Evolutionary conservation across 2,113 vertebrate genomes (phyloP).

Genomic region (Trachemys scripta): DNA sequence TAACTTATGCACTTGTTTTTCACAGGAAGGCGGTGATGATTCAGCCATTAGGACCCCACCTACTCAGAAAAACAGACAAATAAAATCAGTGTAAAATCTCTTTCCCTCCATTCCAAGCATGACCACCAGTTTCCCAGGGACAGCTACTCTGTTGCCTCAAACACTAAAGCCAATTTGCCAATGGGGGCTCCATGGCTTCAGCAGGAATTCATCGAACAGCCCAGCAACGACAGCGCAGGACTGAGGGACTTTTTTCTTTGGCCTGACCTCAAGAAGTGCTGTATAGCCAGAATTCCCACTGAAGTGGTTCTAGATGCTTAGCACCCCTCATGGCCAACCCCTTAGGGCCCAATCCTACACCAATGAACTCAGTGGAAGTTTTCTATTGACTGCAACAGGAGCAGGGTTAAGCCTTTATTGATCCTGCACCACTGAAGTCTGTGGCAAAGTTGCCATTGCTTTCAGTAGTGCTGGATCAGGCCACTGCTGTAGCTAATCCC

Average conservation of each 20-base stretch:
- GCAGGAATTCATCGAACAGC: neutral
- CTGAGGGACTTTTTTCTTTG: neutral
- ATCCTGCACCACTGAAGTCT: neutral
- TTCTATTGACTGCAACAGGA: neutral
- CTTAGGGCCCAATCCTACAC: neutral
- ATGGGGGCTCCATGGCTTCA: neutral
- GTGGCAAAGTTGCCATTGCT: neutral
- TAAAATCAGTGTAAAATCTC: rapidly evolving
- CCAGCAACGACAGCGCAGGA: rapidly evolving
- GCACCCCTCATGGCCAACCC: neutral
- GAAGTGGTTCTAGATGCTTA: neutral
- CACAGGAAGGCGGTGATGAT: neutral
- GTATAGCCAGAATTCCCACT: rapidly evolving
- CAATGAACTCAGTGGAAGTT: neutral
- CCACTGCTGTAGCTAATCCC: neutral
- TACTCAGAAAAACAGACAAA: neutral
- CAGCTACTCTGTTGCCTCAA: rapidly evolving
- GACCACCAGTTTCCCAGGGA: neutral
- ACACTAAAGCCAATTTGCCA: neutral
- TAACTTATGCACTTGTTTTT: neutral
- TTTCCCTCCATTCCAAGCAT: neutral
- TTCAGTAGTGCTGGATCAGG: neutral
- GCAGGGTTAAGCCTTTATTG: neutral
- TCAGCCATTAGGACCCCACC: neutral
- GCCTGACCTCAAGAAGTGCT: neutral